Conservation (phyloP, 2,888 invertebrate species). For the Standfussiana lucernea region DNA sequence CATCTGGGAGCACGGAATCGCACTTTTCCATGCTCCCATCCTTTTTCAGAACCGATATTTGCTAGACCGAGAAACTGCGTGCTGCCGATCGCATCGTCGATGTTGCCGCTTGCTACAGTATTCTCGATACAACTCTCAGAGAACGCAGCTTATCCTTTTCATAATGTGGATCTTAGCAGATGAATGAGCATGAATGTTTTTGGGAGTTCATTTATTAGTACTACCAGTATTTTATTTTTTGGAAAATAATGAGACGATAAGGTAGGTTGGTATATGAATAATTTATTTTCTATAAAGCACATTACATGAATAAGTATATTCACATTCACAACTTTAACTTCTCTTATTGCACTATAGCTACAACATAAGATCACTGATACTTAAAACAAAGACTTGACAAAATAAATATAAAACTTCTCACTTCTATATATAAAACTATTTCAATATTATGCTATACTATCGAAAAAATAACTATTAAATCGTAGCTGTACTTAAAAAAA, state of each 20-base stretch:
- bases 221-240: too few relatives aligned
- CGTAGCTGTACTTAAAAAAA: conserved; percentile 17
- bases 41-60: too few relatives aligned
- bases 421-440: conserved; percentile 9
- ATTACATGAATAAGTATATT: conserved; percentile 42
- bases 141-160: too few relatives aligned
- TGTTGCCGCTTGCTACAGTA: too few relatives aligned
- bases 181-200: too few relatives aligned
- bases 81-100: too few relatives aligned
- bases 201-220: too few relatives aligned
- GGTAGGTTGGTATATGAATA: conserved; percentile 17
- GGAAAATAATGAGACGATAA: conserved; percentile 14
- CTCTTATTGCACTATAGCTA: neutral
- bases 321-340: conserved; percentile 28
- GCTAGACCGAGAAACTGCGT: too few relatives aligned
- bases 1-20: too few relatives aligned
- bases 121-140: too few relatives aligned
- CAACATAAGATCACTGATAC: conserved; percentile 24
- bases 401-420: conserved; percentile 3
- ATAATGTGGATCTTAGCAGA: too few relatives aligned
- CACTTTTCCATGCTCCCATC: too few relatives aligned
- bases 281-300: conserved; percentile 59
- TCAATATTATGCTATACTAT: conserved; percentile 6
- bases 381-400: conserved; percentile 17
- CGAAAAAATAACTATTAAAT: neutral